phyloP scores from a whole-genome alignment of 2,888 invertebrate species.

The Cecidostiba fungosa region DNA sequence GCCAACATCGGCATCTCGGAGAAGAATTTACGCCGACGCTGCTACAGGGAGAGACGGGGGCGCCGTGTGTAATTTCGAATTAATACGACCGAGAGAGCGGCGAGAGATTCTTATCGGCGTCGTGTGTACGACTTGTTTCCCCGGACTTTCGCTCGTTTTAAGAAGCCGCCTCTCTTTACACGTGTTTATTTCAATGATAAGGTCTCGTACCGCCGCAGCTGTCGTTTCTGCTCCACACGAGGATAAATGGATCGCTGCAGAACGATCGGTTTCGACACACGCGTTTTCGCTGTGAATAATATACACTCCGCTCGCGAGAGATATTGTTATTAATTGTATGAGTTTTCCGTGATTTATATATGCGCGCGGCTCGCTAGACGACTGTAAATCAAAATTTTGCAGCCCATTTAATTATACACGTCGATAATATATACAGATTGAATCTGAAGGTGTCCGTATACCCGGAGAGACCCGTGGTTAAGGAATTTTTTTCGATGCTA shows the following conservation, averaged over 20 bases:
- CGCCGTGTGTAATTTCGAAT: slow-evolving; percentile 31
- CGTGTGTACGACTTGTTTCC: neutral
- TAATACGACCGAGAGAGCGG: slow-evolving; percentile 11
- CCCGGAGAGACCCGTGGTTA: no score
- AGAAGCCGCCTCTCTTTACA: slow-evolving; percentile 12
- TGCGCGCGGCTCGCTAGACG: neutral
- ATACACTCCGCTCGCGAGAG: neutral
- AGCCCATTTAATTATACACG: neutral
- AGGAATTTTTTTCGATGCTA: no score
- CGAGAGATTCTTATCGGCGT: slow-evolving; percentile 17
- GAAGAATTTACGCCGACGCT: neutral
- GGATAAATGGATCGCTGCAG: neutral
- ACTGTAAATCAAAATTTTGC: neutral
- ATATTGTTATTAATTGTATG: neutral
- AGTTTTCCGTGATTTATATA: neutral
- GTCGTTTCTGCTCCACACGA: neutral
- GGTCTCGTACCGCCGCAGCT: neutral
- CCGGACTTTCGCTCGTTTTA: slow-evolving; percentile 8
- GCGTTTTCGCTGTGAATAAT: neutral
- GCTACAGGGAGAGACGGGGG: no score
- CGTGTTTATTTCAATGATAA: slow-evolving; percentile 11
- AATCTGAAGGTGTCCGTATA: neutral
- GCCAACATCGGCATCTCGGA: neutral
- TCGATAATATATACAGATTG: neutral
- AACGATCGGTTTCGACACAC: slow-evolving; percentile 1